Evolutionary conservation across 2,797 vertebrate genomes (phyloP).

Genomic region (Alcedo quadribrachys): DNA sequence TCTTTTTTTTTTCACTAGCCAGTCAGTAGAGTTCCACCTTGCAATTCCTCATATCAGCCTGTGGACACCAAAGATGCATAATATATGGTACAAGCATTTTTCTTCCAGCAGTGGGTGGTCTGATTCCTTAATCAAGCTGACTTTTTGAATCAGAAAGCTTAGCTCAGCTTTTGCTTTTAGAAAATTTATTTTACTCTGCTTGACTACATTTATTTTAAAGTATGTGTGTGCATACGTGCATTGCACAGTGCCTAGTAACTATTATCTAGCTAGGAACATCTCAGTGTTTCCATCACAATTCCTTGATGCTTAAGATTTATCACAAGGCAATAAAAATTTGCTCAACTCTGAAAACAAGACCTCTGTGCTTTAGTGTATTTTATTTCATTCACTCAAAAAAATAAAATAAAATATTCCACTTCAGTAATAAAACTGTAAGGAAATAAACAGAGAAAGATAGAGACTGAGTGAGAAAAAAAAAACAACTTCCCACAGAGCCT

Average conservation of each 20-base stretch:
- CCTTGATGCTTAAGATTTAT: neutral
- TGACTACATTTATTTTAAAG: slow-evolving; percentile 37
- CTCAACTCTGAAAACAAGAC: neutral
- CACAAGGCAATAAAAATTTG: neutral
- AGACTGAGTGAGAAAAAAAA: neutral
- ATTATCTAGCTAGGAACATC: neutral
- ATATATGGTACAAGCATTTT: neutral
- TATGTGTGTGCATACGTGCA: neutral
- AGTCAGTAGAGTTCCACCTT: neutral
- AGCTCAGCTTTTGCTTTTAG: slow-evolving; percentile 10
- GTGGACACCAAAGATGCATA: neutral
- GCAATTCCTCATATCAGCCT: neutral
- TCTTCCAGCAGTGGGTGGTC: neutral
- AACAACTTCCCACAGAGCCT: neutral
- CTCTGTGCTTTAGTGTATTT: neutral
- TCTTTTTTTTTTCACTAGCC: slow-evolving; percentile 23
- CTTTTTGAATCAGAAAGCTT: slow-evolving; percentile 30
- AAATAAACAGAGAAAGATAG: neutral
- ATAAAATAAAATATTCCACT: neutral
- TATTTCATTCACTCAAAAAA: neutral
- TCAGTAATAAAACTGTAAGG: neutral
- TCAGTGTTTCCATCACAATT: neutral
- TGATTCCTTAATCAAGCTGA: slow-evolving; percentile 12
- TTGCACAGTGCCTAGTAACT: neutral
- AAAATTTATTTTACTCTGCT: slow-evolving; percentile 42